Percentiles rank a stretch among this genome's conserved stretches.
Evolutionary conservation across 2,113 vertebrate genomes (phyloP).

Genomic region (Galeopterus variegatus): DNA sequence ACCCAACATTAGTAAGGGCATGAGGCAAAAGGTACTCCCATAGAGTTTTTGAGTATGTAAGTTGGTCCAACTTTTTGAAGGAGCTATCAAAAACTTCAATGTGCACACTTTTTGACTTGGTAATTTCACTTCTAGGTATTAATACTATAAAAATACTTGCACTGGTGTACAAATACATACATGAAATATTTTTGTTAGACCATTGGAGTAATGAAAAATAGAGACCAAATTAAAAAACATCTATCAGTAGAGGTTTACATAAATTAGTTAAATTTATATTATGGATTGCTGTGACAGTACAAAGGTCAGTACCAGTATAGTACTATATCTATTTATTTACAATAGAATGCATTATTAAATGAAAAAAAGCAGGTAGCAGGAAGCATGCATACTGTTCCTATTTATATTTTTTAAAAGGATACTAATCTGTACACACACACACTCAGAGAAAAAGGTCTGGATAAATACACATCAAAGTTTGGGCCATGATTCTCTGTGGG

Average conservation of each 20-base stretch:
- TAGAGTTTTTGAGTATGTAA: neutral
- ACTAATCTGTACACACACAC: neutral
- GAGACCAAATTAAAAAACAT: conserved; percentile 25
- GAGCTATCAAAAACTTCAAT: neutral
- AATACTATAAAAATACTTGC: neutral
- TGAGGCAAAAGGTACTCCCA: neutral
- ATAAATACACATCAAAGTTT: no score
- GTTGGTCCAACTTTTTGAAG: neutral
- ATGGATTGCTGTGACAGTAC: neutral
- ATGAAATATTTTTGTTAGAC: neutral
- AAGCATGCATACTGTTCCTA: neutral
- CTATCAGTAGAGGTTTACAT: neutral
- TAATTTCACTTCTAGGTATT: neutral
- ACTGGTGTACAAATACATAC: neutral
- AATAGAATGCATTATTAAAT: neutral
- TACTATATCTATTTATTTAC: neutral
- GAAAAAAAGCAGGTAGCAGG: neutral
- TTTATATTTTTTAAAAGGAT: neutral
- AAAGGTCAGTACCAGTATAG: neutral
- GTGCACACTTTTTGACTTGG: neutral
- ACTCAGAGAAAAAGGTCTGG: neutral
- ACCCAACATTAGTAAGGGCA: neutral
- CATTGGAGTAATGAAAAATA: neutral
- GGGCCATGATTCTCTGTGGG: neutral
- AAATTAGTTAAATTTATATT: neutral